Base-by-base conservation (phyloP, 1,140 invertebrate species). In the Argopecten irradians region DNA sequence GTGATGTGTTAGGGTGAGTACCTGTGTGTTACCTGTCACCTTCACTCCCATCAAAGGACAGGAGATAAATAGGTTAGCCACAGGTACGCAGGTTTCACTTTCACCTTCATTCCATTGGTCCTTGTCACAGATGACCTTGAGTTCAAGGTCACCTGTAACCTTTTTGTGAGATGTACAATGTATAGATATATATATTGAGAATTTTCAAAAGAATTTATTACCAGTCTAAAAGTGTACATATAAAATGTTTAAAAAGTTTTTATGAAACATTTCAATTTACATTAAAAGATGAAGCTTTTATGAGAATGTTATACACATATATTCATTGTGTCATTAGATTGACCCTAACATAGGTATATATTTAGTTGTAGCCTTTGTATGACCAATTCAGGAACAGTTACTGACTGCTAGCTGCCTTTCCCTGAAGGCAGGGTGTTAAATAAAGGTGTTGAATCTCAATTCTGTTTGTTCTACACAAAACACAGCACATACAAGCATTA, bases 91-190 rank as follows among this genome's bases (percentile, higher is more conserved):
- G 28, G 55, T 16, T 71, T 71, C 55, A 71, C 55, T n/a, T 28
- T 71, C 55, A 71, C 55, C 55, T 71, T 11, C 55, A 71, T 28
- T 71, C 55, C 55, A 71, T 71, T 71, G 55, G 55, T 71, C 55
- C 55, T 71, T 71, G 55, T 71, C 55, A 71, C 7, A 28, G 55
- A 28, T 71, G 55, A 71, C 55, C 55, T 71, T 71, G 1, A 71
- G 55, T 71, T 28, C 55, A 71, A 71, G 22, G 55, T 71, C 55
- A 71, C 0, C n/a, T n/a, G n/a, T n/a, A 3, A 71, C 55, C 1
- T 71, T 71, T n/a, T 71, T 28, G 5, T n/a, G 8, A 5, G 22
- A 71, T 16, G 1, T 8, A 1, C 11, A 3, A 71, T 28, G 22
- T 28, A n/a, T n/a, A n/a, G n/a, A n/a, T 28, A 28, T 3, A 71